Evolutionary conservation across 2,797 vertebrate genomes (phyloP), one percentile per base, ranked within the genome.

Genomic region (Anas georgica): DNA sequence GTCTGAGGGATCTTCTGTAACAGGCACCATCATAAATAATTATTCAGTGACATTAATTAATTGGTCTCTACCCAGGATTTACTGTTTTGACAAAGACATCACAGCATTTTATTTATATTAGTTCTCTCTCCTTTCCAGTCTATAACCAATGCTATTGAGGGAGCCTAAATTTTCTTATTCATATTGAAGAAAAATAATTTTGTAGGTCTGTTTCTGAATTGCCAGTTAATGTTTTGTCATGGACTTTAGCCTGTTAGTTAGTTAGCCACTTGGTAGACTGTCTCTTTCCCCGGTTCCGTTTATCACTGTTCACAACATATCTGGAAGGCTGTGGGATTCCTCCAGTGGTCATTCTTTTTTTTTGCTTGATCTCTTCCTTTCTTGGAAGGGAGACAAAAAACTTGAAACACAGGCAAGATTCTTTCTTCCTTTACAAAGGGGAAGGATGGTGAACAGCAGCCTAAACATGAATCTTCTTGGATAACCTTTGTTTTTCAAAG

Each of bases 31-130:
- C 78, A 91, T 87, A 97, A 97, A 95, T 97, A 88, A 86, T 95
- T 91, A 95, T 91, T 95, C 88, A 96, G 72, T 95, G 95, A 91
- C 88, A 77, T 90, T 97, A 97, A 96, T 96, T 95, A 97, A 96
- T 96, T 94, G 94, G 83, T 92, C 76, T 93, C 75, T 95, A 91
- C 89, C 86, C 64, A 95, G 83, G 66, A 95, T 92, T 97, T 96
- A 91, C 56, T 86, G 18, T 63, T 94, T 86, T 86, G 78, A 59
- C 68, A 86, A 91, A 88, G 17, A 64, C 9, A 91, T 75, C 7
- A 45, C 33, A 62, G 7, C 14, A 46, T 81, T 90, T 94, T 69
- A 76, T 70, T 92, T 88, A 41, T 68, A 56, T 45, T 45, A 73
- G 10, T 15, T 48, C 7, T 10, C 48, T 10, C 21, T 83, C 14